Base-by-base conservation (phyloP, 1,140 invertebrate genomes). In the Campoletis sonorensis region DNA sequence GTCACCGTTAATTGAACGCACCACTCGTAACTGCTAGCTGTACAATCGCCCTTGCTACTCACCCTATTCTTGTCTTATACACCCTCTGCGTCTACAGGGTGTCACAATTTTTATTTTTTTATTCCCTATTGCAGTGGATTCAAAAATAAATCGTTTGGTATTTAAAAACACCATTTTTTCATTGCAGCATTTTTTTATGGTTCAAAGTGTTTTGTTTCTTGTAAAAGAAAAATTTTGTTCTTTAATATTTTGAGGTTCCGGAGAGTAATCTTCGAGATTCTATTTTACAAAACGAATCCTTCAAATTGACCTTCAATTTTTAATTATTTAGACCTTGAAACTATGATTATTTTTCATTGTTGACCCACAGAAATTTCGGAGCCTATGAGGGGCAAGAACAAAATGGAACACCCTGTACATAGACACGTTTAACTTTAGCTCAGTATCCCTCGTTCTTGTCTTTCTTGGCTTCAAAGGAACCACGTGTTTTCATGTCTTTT, bases 1-100 rank as follows among this genome's bases (percentile, higher is more conserved):
- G 85, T 86, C 88, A 87, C 89, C 89, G 90, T 92, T 92, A 92
- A 92, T 92, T 92, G 91, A 92, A 91, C 90, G 89, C 90, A 90
- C 89, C 89, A 87, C 88, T 91, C 90, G 88, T 91, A 90, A 91
- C 79, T 58, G 40, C 71, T 37, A 67, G 45, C 51, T 27, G n/a
- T 58, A 54, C 85, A 75, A 83, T 78, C 84, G 78, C 77, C 79
- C 26, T 58, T 64, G 37, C 5, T 23, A 72, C 51, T 33, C 27
- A 21, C 54, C 83, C 79, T 72, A 58, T 71, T 45, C 30, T 58
- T 30, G 54, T 45, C 37, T 67, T 54, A 58, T 79, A 72, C 70
- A 73, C n/a, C n/a, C n/a, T 61, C 26, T 77, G 33, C 45, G 40
- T 49, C 77, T 23, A 64, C 23, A 26, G 21, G 21, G 61, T 64